Percentiles rank a stretch among this genome's conserved stretches.
phyloP scores from a whole-genome alignment of 2,113 vertebrate genomes.

The Vulpes lagopus region DNA sequence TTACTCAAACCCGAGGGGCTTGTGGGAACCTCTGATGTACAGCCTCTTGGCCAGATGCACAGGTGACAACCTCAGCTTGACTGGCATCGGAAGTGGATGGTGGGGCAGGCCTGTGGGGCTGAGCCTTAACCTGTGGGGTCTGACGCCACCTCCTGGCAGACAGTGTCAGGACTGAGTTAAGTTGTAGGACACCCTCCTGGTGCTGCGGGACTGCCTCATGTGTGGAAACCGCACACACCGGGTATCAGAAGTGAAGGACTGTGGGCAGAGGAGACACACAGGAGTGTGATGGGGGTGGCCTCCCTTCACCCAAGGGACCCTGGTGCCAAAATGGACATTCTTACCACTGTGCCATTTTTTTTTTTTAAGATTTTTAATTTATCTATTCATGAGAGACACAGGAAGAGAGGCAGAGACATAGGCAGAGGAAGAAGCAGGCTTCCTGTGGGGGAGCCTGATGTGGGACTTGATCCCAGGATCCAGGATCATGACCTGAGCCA shows the following conservation, averaged over 20 bases:
- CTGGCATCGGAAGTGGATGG: not conserved
- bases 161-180: not conserved
- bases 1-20: not conserved
- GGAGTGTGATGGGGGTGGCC: not conserved
- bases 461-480: no score
- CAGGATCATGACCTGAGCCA: no score
- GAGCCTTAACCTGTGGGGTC: not conserved
- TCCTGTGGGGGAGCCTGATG: no score
- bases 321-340: not conserved
- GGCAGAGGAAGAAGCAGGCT: no score
- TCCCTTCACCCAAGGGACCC: not conserved
- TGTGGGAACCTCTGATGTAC: not conserved
- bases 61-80: not conserved
- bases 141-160: not conserved
- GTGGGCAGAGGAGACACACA: not conserved
- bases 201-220: accelerated
- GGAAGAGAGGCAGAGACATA: no score
- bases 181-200: not conserved
- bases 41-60: not conserved
- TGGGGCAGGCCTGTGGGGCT: not conserved
- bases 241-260: not conserved
- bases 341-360: accelerated
- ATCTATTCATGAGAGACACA: no score
- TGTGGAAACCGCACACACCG: not conserved
- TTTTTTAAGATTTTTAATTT: no score